These are phyloP conservation scores for Gymnopithys bicolor DNA, from an alignment of 2,797 vertebrate genomes.

Conservation along the genomic window DNA sequence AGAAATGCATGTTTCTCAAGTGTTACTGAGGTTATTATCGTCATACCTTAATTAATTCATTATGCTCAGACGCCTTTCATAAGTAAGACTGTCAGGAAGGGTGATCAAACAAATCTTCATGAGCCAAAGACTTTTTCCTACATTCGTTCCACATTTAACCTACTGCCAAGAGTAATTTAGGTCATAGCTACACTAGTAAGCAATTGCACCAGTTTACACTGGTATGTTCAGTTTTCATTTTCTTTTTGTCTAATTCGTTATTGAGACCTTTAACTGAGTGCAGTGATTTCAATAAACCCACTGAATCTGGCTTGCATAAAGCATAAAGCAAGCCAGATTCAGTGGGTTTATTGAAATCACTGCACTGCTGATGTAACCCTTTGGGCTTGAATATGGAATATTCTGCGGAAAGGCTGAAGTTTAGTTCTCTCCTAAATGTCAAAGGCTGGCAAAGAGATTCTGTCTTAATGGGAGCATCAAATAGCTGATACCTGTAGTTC, in stretches of 20 bases:
- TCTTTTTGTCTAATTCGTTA: neutral
- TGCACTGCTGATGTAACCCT: neutral
- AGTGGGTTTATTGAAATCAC: neutral
- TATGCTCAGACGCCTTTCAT: neutral
- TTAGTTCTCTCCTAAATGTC: neutral
- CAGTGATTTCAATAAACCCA: too few relatives aligned
- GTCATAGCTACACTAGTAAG: neutral
- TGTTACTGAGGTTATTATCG: neutral
- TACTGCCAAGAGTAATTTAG: neutral
- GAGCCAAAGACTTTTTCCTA: slow-evolving; percentile 1
- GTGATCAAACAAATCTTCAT: neutral
- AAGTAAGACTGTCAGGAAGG: neutral
- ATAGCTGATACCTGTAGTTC: neutral
- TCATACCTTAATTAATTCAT: neutral
- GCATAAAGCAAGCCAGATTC: neutral
- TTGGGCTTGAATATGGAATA: neutral
- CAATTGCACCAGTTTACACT: neutral
- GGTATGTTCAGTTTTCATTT: neutral
- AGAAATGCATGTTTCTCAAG: neutral
- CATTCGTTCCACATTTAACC: neutral
- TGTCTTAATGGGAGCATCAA: neutral
- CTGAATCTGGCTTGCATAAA: too few relatives aligned
- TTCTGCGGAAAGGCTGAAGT: neutral
- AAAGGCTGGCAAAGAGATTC: neutral
- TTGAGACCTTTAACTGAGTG: neutral